phyloP scores from a whole-genome alignment of 2,888 invertebrate genomes.

The Spodoptera picta region DNA sequence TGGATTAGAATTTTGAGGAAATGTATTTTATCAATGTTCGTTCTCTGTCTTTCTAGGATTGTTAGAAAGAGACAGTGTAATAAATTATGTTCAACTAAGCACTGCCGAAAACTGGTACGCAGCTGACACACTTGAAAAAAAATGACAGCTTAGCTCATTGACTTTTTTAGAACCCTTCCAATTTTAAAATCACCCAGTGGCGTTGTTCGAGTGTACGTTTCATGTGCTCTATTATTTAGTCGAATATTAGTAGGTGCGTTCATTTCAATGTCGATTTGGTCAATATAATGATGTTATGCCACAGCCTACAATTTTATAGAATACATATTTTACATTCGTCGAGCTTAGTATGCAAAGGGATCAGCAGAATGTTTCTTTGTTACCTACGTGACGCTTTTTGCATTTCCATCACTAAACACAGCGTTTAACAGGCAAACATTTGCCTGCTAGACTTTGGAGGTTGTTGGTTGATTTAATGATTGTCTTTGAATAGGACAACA shows the following conservation, averaged over 20 bases:
- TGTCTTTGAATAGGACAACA: no score
- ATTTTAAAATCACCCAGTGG: not conserved
- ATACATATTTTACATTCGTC: no score
- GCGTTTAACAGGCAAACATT: no score
- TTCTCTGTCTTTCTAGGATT: not conserved
- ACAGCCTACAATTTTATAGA: no score
- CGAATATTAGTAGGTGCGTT: slow-evolving; percentile 5
- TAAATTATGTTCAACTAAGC: not conserved
- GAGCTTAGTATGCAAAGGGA: no score
- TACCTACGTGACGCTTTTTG: no score
- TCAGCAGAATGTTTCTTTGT: no score
- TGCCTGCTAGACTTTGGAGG: no score
- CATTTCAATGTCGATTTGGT: slow-evolving; percentile 1
- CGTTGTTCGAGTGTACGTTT: not conserved
- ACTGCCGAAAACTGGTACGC: not conserved
- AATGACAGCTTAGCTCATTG: slow-evolving; percentile 12
- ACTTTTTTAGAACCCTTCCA: not conserved
- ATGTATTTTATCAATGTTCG: not conserved
- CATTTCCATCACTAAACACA: no score
- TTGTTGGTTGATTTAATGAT: no score
- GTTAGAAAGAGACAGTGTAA: not conserved
- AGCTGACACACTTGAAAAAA: slow-evolving; percentile 6
- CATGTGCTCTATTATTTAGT: not conserved
- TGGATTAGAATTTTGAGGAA: not conserved
- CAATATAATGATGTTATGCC: not conserved